These are phyloP conservation scores for Colostygia pectinataria DNA, from an alignment of 2,888 invertebrate genomes.

Conservation along the genomic window DNA sequence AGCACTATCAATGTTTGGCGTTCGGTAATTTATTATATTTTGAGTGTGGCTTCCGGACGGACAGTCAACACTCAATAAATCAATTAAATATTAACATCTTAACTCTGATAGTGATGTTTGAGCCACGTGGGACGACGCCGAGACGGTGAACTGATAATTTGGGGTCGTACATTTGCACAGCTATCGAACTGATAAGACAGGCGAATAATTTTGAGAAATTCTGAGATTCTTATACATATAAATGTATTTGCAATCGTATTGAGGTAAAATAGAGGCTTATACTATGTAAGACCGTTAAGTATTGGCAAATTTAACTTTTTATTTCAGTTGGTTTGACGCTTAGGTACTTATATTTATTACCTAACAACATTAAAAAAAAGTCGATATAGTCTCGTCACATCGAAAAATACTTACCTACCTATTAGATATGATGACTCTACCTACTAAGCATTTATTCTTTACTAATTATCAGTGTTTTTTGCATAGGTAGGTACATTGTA, in stretches of 20 bases:
- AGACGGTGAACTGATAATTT: constrained; percentile 17
- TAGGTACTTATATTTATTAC: too few species aligned
- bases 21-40: constrained; percentile 74
- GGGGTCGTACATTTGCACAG: constrained; percentile 9
- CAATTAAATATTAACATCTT: constrained; percentile 72
- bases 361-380: too few species aligned
- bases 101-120: constrained; percentile 49
- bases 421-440: too few species aligned
- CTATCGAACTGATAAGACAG: constrained; percentile 6
- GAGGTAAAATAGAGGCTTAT: neutral
- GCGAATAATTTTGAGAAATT: neutral
- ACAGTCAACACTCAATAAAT: constrained; percentile 78
- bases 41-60: constrained; percentile 70
- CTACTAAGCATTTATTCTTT: too few species aligned
- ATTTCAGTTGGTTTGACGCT: too few species aligned
- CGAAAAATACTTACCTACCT: too few species aligned
- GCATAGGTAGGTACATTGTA: too few species aligned
- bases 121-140: constrained; percentile 33
- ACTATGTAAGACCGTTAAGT: too few species aligned
- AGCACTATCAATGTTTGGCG: constrained; percentile 55
- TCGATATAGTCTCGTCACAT: too few species aligned
- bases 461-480: too few species aligned
- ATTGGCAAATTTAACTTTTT: too few species aligned
- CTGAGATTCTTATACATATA: neutral
- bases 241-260: neutral